Percentiles rank a stretch among this genome's conserved stretches.
Conservation (phyloP, 1,140 invertebrate species). For the Octopus sinensis region DNA sequence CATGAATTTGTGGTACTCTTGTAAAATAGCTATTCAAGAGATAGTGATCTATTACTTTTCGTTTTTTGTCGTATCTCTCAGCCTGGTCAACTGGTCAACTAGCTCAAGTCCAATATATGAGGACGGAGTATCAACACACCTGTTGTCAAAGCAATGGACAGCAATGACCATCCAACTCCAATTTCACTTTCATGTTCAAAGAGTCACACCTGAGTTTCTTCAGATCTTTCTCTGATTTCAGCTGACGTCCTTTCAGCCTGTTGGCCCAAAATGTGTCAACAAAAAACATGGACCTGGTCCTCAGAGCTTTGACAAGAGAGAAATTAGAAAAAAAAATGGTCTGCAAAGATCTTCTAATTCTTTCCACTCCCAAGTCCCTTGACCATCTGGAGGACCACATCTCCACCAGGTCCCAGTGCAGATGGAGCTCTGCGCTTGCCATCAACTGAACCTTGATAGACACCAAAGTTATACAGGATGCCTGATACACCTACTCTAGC, state of each 20-base stretch:
- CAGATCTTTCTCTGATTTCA: no score
- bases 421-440: not conserved
- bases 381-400: not conserved
- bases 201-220: no score
- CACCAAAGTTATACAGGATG: slow-evolving; percentile 29
- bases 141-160: no score
- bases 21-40: no score
- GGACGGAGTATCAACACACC: no score
- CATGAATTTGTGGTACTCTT: no score
- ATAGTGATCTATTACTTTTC: no score
- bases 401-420: slow-evolving; percentile 18
- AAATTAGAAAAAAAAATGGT: slow-evolving; percentile 27
- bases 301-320: slow-evolving; percentile 21
- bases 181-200: no score
- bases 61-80: no score
- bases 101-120: no score
- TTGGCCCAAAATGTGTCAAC: not conserved
- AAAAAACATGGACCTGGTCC: slow-evolving; percentile 14
- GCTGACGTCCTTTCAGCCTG: not conserved
- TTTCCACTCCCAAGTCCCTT: not conserved
- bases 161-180: no score
- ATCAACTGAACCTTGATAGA: slow-evolving; percentile 29
- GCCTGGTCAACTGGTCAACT: no score
- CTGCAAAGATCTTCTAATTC: slow-evolving; percentile 25
- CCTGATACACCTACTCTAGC: slow-evolving; percentile 17